phyloP scores from a whole-genome alignment of 2,797 vertebrate species.

The Microchirus variegatus region DNA sequence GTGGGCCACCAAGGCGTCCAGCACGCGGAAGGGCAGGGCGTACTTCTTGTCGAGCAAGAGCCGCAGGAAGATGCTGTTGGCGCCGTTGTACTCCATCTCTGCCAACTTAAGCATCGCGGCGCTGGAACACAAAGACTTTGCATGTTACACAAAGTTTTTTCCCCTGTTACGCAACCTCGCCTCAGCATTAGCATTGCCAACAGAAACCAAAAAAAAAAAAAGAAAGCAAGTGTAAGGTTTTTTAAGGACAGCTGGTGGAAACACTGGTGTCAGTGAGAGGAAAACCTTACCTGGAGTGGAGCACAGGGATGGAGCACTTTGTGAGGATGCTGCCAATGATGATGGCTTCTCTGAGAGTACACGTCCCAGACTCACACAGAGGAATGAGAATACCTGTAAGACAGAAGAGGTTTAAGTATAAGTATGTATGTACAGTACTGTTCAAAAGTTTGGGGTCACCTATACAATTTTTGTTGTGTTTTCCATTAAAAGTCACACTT shows the following conservation, averaged over 20 bases:
- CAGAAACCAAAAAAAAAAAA: neutral
- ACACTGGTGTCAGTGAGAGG: conserved; percentile 1
- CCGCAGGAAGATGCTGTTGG: conserved; percentile 97
- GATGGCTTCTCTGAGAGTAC: conserved; percentile 93
- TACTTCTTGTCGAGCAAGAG: conserved; percentile 97
- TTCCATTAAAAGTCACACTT: too few species aligned
- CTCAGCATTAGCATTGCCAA: neutral
- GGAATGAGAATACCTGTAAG: conserved; percentile 93
- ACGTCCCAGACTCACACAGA: conserved; percentile 93
- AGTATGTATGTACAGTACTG: too few species aligned
- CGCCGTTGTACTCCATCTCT: conserved; percentile 95
- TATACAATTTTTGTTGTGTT: too few species aligned
- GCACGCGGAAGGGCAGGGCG: conserved; percentile 95
- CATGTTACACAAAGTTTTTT: conserved; percentile 38
- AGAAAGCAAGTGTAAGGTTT: neutral
- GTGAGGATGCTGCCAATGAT: conserved; percentile 95
- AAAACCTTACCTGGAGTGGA: conserved; percentile 92
- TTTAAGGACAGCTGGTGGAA: neutral
- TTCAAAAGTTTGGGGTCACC: too few species aligned
- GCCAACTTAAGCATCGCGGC: conserved; percentile 97
- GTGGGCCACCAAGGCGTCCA: conserved; percentile 94
- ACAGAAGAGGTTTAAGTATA: neutral
- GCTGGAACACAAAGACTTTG: conserved; percentile 67
- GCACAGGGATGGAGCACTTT: conserved; percentile 95
- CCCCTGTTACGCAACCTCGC: conserved; percentile 25